phyloP scores from a whole-genome alignment of 2,888 invertebrate genomes.

The Ophonus ardosiacus region DNA sequence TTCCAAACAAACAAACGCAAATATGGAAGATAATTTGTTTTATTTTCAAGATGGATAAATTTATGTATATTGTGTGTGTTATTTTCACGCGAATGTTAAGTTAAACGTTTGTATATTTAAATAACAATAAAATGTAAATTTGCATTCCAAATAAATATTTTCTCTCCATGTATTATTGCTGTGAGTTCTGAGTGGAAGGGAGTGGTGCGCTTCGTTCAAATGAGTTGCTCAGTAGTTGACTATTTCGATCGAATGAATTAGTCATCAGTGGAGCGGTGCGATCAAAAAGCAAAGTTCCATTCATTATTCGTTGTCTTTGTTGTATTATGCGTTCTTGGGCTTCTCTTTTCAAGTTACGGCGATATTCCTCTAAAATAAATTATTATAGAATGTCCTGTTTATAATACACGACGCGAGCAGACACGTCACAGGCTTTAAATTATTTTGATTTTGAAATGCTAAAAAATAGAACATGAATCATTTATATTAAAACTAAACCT shows the following conservation, averaged over 20 bases:
- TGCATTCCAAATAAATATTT: slow-evolving; percentile 67
- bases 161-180: slow-evolving; percentile 54
- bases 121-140: slow-evolving; percentile 62
- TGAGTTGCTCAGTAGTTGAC: slow-evolving; percentile 57
- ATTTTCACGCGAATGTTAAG: slow-evolving; percentile 30
- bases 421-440: no score
- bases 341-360: slow-evolving; percentile 20
- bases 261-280: neutral
- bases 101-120: slow-evolving; percentile 51
- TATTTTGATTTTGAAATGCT: no score
- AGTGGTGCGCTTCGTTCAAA: neutral
- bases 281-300: slow-evolving; percentile 63
- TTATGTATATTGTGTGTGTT: slow-evolving; percentile 47
- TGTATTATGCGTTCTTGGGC: slow-evolving; percentile 21
- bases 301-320: slow-evolving; percentile 45
- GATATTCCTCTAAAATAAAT: slow-evolving; percentile 46
- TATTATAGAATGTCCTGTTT: neutral
- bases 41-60: slow-evolving; percentile 45
- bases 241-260: no score
- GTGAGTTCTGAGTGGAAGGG: neutral
- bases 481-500: no score
- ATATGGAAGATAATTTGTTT: slow-evolving; percentile 45
- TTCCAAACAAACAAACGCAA: slow-evolving; percentile 33
- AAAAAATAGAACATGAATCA: no score
- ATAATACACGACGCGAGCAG: neutral